These are phyloP conservation scores for Hiodon tergisus DNA, from an alignment of 2,113 vertebrate genomes.

Conservation along the genomic window DNA sequence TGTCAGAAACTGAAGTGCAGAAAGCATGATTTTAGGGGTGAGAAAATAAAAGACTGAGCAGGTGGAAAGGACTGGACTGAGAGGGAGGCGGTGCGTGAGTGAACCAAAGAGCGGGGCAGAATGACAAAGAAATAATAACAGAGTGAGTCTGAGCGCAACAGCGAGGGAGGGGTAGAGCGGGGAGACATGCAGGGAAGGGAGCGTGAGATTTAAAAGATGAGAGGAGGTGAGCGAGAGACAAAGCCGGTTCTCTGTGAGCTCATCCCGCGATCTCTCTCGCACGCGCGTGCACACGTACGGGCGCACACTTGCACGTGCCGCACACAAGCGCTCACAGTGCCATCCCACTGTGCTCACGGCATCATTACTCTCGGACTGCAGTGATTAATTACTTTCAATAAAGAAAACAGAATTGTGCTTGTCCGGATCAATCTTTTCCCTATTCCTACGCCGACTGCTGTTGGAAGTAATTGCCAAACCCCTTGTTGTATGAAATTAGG, in stretches of 20 bases:
- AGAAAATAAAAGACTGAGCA: too few species aligned
- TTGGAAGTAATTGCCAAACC: constrained; percentile 54
- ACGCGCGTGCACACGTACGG: not conserved
- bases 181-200: not conserved
- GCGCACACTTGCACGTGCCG: not conserved
- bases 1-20: too few species aligned
- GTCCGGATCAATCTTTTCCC: constrained; percentile 53
- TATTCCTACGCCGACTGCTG: constrained; percentile 37
- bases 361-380: constrained; percentile 43
- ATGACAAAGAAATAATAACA: too few species aligned
- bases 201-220: not conserved
- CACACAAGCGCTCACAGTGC: constrained; percentile 10
- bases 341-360: constrained; percentile 31
- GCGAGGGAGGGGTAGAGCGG: not conserved
- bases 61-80: too few species aligned
- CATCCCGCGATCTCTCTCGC: not conserved
- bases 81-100: too few species aligned
- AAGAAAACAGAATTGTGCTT: constrained; percentile 58
- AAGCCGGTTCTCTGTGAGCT: not conserved
- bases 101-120: too few species aligned
- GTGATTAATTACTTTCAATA: constrained; percentile 66
- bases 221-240: not conserved
- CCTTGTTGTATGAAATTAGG: constrained; percentile 52
- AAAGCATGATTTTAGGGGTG: too few species aligned
- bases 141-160: not conserved